Evolutionary conservation across 2,797 vertebrate genomes (phyloP), one percentile per base, ranked within the genome.

Genomic region (Pteropus rufus): DNA sequence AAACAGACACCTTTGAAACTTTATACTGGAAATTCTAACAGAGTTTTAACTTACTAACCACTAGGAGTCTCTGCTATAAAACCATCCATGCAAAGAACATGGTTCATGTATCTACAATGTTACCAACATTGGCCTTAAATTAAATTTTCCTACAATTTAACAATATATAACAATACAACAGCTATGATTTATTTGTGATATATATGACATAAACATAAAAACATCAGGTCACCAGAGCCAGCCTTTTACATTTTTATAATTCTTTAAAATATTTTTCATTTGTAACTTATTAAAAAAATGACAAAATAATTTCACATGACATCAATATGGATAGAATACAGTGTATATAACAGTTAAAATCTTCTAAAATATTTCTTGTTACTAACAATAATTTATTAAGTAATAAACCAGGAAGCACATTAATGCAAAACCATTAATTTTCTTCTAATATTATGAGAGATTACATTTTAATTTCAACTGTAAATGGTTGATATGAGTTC

Each of bases 361-460:
- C 54, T 91, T 67, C 69, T 93, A 91, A 96, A 97, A 84, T 84
- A 95, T 89, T 96, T 85, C 77, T 93, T 80, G 18, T 91, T 90
- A 81, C 87, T 69, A 95, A 95, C 31, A 96, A 44, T 46, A 95
- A 95, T 88, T 94, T 97, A 96, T 97, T 97, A 96, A 97, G 83
- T 92, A 96, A 97, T 93, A 97, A 97, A 90, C 41, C 65, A 89
- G 36, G 79, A 95, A 89, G 34, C 69, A 96, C 72, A 96, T 96
- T 96, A 97, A 97, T 91, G 44, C 52, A 94, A 94, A 97, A 70
- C 52, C 85, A 97, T 97, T 79, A 52, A 96, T 97, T 97, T 96
- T 91, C 91, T 95, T 95, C 67, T 95, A 86, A 93, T 92, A 88
- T 96, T 95, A 76, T 92, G 88, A 95, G 62, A 54, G 70, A 83